A percentile compares a stretch with the other conserved stretches of the same genome.
Evolutionary conservation across 2,888 invertebrate species (phyloP).

Genomic region (Cancer borealis): DNA sequence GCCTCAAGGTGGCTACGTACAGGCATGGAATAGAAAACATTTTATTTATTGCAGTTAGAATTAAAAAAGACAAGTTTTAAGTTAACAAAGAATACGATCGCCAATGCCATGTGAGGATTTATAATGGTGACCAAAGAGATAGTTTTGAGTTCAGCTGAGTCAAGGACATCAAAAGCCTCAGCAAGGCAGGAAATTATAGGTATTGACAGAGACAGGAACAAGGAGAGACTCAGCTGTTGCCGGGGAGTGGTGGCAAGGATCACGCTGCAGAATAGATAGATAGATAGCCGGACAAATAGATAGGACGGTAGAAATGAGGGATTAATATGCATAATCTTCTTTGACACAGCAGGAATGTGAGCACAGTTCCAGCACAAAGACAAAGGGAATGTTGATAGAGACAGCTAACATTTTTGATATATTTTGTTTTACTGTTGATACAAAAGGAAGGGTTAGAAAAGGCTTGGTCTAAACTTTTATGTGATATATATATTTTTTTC

Average conservation of each 20-base stretch:
- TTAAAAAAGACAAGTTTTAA: not conserved
- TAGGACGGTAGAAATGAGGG: not conserved
- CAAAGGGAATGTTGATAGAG: not conserved
- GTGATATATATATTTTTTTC: not conserved
- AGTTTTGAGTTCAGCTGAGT: not conserved
- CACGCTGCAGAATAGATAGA: not conserved
- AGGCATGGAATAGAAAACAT: not conserved
- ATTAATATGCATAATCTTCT: not conserved
- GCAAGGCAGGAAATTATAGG: not conserved
- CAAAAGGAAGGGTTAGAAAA: no score
- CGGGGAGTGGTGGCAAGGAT: not conserved
- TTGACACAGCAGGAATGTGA: not conserved
- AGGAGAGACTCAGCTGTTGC: not conserved
- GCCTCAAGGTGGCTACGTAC: not conserved
- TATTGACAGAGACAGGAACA: not conserved
- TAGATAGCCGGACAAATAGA: not conserved
- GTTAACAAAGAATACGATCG: not conserved
- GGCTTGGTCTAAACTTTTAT: not conserved
- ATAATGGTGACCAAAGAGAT: not conserved
- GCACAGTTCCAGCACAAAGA: not conserved
- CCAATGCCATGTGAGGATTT: not conserved
- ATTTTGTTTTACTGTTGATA: no score
- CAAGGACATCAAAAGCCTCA: not conserved
- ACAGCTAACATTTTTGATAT: not conserved
- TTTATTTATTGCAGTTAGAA: not conserved